Conservation (phyloP, 2,113 vertebrate genomes). For the Thomomys bottae region DNA sequence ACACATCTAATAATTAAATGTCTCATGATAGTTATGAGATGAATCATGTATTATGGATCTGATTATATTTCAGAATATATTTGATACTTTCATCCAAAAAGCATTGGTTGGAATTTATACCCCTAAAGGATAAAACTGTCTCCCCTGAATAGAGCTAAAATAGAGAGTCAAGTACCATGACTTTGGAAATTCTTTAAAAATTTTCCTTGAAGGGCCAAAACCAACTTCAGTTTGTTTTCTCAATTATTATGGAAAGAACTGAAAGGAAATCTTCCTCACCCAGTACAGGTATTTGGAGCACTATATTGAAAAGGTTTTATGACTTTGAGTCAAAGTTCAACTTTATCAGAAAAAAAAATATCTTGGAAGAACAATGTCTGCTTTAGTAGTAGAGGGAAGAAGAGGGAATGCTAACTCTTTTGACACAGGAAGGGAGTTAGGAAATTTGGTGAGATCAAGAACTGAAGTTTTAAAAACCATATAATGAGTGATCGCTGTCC, state of each 20-base stretch:
- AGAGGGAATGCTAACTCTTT: not conserved
- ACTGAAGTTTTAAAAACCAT: not conserved
- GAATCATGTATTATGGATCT: not conserved
- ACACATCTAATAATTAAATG: not conserved
- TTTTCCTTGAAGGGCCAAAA: not conserved
- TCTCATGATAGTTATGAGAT: not conserved
- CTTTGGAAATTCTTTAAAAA: not conserved
- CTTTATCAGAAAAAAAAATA: not conserved
- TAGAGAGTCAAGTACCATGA: not conserved
- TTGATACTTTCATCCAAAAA: constrained; percentile 9
- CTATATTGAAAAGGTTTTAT: constrained; percentile 1
- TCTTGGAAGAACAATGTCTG: not conserved
- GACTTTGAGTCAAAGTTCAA: not conserved
- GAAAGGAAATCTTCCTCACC: not conserved
- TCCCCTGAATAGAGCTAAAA: not conserved
- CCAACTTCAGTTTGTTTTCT: not conserved
- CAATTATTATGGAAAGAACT: not conserved
- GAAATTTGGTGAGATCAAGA: too few species aligned
- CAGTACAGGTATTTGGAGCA: not conserved
- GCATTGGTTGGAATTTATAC: constrained; percentile 20
- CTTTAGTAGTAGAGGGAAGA: not conserved
- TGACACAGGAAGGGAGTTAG: not conserved
- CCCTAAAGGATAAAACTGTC: not conserved
- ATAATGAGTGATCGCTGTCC: too few species aligned
- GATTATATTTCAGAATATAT: not conserved